These are phyloP conservation scores for Lucilia cuprina DNA, from an alignment of 1,140 invertebrate genomes.

Conservation along the genomic window DNA sequence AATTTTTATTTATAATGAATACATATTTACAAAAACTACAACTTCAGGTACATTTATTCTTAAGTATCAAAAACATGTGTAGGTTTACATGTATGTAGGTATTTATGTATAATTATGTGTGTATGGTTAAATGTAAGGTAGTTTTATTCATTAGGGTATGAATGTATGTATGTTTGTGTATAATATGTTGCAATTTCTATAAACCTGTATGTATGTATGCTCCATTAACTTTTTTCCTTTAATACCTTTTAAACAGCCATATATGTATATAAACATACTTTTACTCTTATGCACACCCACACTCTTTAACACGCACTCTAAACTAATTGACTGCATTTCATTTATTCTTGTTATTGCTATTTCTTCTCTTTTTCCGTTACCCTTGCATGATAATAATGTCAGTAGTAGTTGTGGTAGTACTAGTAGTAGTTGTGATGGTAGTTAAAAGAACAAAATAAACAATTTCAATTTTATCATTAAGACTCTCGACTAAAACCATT, in stretches of 20 bases:
- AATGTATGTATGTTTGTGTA: too few relatives aligned
- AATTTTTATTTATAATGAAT: not conserved
- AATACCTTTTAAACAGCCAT: too few relatives aligned
- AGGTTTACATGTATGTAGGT: not conserved
- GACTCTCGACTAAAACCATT: not conserved
- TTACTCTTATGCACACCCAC: not conserved
- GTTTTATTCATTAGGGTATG: too few relatives aligned
- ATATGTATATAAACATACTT: not conserved
- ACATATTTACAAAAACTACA: not conserved
- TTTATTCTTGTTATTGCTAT: not conserved
- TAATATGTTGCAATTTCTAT: not conserved
- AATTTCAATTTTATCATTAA: not conserved
- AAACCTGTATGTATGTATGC: not conserved
- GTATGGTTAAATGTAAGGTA: too few relatives aligned
- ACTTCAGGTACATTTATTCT: not conserved
- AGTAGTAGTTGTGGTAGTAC: not conserved
- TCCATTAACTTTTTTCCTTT: not conserved
- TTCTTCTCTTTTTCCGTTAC: not conserved
- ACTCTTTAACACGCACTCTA: not conserved
- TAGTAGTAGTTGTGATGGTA: not conserved
- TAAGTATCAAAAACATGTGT: too few relatives aligned
- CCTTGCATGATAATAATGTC: not conserved
- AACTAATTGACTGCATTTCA: not conserved
- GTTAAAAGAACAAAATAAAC: not conserved
- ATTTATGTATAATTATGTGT: too few relatives aligned